These are phyloP conservation scores for Acrossocheilus fasciatus DNA, from an alignment of 2,797 vertebrate genomes.

Conservation along the genomic window DNA sequence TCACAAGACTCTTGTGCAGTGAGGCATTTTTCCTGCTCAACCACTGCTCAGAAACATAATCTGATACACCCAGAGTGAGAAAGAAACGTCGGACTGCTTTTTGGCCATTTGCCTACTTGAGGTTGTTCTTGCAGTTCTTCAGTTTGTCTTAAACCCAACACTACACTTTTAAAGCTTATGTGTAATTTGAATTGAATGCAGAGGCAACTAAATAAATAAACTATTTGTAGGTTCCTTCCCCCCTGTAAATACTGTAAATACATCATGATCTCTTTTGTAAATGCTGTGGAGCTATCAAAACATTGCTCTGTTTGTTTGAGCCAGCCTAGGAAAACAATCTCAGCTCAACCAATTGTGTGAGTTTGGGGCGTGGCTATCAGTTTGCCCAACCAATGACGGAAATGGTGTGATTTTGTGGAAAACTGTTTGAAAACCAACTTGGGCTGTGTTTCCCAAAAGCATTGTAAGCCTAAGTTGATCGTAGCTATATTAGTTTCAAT, in stretches of 20 bases:
- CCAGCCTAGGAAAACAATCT: background rate
- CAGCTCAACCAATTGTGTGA: background rate
- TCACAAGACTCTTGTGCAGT: slow-evolving; percentile 45
- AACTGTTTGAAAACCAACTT: slow-evolving; percentile 3
- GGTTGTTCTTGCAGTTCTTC: background rate
- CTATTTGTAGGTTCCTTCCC: background rate
- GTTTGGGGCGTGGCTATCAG: background rate
- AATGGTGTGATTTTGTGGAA: background rate
- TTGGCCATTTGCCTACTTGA: background rate
- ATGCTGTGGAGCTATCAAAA: background rate
- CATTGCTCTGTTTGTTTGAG: background rate
- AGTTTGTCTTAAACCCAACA: background rate
- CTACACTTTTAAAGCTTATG: background rate
- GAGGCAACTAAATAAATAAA: background rate
- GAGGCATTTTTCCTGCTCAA: slow-evolving; percentile 42
- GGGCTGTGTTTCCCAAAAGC: background rate
- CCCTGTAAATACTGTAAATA: background rate
- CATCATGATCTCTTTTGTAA: background rate
- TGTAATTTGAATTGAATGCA: background rate
- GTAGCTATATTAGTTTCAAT: background rate
- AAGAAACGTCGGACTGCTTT: background rate
- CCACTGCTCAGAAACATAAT: slow-evolving; percentile 42
- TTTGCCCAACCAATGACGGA: background rate
- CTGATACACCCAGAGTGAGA: slow-evolving; percentile 38
- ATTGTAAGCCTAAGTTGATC: background rate